phyloP scores from a whole-genome alignment of 2,797 vertebrate species.

The Euphonia xanthogaster region DNA sequence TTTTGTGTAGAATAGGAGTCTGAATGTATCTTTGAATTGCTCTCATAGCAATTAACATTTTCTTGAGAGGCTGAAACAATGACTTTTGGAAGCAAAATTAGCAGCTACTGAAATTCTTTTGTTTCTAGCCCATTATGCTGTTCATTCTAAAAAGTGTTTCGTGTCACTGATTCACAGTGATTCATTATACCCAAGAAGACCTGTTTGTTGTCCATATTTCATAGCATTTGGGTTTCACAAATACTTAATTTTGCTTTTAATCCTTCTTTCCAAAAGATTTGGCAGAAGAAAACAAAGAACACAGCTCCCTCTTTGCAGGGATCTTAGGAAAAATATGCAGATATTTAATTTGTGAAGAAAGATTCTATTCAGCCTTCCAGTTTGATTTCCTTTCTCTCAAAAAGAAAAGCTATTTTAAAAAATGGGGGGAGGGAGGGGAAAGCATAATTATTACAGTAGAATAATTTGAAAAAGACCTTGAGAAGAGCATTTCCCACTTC shows the following conservation, averaged over 20 bases:
- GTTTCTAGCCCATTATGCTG: background rate
- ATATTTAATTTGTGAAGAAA: background rate
- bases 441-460: background rate
- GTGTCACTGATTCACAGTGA: background rate
- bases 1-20: background rate
- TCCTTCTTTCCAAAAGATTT: background rate
- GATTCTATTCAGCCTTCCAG: background rate
- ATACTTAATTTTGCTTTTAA: background rate
- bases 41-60: background rate
- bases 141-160: background rate
- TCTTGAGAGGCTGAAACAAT: background rate
- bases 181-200: background rate
- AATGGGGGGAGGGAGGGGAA: rapidly evolving
- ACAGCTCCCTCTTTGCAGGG: rapidly evolving
- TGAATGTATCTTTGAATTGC: background rate
- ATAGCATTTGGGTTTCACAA: background rate
- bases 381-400: background rate
- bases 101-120: background rate
- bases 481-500: background rate
- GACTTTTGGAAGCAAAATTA: background rate
- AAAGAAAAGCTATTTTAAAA: background rate
- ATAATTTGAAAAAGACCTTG: background rate
- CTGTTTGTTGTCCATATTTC: background rate
- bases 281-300: background rate
- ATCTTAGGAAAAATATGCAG: background rate